These are phyloP conservation scores for Parambassis ranga DNA, from an alignment of 2,797 vertebrate genomes.

Conservation along the genomic window DNA sequence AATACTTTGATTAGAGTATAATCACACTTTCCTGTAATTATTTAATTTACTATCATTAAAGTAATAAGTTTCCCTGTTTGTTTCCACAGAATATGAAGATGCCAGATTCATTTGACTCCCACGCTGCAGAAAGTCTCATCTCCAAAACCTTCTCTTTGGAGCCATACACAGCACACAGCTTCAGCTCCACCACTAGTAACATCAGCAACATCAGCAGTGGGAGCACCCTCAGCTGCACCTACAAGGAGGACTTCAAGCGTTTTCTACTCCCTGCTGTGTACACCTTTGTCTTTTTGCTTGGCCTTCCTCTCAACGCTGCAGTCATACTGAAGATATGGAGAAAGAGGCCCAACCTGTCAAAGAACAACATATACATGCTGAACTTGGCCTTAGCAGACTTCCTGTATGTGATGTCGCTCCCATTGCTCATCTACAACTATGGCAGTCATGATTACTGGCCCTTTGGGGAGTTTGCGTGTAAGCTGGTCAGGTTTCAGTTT, in stretches of 20 bases:
- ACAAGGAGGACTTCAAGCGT: conserved; percentile 92
- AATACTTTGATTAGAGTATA: no score
- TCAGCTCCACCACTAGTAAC: not conserved
- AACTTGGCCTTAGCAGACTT: conserved; percentile 92
- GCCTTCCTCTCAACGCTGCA: conserved; percentile 86
- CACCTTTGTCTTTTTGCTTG: conserved; percentile 84
- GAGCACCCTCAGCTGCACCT: conserved; percentile 81
- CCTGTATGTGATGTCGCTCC: conserved; percentile 93
- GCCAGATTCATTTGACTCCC: conserved; percentile 31
- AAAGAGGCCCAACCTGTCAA: conserved; percentile 80
- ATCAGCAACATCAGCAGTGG: not conserved
- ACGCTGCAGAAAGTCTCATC: conserved; percentile 32
- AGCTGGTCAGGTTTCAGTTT: conserved; percentile 93
- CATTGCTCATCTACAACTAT: conserved; percentile 95
- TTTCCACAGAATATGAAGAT: conserved; percentile 67
- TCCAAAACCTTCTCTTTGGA: conserved; percentile 17
- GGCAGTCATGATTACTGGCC: conserved; percentile 94
- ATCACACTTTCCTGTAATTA: no score
- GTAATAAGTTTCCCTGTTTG: not conserved
- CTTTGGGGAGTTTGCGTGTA: conserved; percentile 91
- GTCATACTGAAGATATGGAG: conserved; percentile 90
- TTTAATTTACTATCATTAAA: not conserved
- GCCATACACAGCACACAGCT: not conserved
- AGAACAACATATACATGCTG: conserved; percentile 89
- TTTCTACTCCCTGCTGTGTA: conserved; percentile 90